These are phyloP conservation scores for Capricornis sumatraensis DNA, from an alignment of 2,113 vertebrate genomes.

Conservation along the genomic window DNA sequence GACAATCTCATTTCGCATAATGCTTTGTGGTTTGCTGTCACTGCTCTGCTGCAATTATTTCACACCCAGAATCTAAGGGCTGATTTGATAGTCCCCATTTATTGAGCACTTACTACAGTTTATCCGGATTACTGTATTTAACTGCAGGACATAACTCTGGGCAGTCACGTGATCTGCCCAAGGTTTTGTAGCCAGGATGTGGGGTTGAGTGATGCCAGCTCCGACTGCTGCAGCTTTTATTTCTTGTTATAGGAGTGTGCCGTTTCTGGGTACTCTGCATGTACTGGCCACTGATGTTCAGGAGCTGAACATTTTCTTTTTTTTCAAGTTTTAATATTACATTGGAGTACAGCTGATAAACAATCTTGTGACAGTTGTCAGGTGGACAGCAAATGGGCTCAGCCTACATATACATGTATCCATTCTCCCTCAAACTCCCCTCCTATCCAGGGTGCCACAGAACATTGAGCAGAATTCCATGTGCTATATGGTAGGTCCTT, in stretches of 20 bases:
- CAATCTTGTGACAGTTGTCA: not conserved
- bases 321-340: not conserved
- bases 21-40: not conserved
- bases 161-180: not conserved
- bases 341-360: not conserved
- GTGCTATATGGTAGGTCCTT: not conserved
- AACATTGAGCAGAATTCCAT: not conserved
- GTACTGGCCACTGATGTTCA: rapidly evolving
- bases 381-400: not conserved
- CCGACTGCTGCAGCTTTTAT: not conserved
- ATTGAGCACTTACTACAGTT: not conserved
- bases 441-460: not conserved
- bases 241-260: too few species aligned
- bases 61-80: too few species aligned
- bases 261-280: not conserved
- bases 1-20: not conserved
- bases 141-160: rapidly evolving
- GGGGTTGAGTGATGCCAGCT: not conserved
- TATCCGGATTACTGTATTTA: not conserved
- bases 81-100: rapidly evolving
- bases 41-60: too few species aligned
- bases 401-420: not conserved
- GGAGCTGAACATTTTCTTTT: not conserved
- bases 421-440: not conserved
- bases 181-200: rapidly evolving